Base-by-base conservation (phyloP, 2,888 invertebrate species). In the Galeopsomyia nigrocyanea region DNA sequence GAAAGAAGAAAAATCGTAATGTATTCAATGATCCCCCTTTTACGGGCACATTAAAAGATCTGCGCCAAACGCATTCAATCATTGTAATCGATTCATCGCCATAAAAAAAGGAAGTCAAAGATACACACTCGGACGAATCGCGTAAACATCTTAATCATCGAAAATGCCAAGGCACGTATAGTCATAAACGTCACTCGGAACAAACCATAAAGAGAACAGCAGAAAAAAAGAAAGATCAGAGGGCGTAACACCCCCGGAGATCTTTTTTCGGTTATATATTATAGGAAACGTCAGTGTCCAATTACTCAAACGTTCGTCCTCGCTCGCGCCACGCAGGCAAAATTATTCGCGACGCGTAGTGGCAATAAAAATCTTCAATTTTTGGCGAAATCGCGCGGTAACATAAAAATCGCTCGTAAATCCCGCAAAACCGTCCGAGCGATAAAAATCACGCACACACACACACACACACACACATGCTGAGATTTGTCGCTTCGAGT, bases 401-500 rank as follows among this genome's bases (percentile, higher is more conserved):
- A 49, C 68, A 69, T 71, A 75, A 68, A 74, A 75, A 66, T 71
- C 71, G 71, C 46, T 26, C 63, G 55, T 60, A 62, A 71, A 70
- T 58, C 46, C 51, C 22, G 21, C 51, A 14, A n/a, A 50, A 16
- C 26, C 74, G 72, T 55, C 65, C 73, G 78, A 79, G 80, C 82
- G 83, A 84, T 86, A 86, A 86, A 85, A 83, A 84, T 85, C 84
- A 84, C 82, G 80, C 81, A 83, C 80, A 84, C 84, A 84, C 39
- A 10, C 7, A 39, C 7, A 10, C 39, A 10, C 7, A 10, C 39
- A 10, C 39, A 10, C 39, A 39, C 31, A 31, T 31, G 84, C 84
- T 83, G 84, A 84, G 85, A 86, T 86, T 86, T 86, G 86, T 85
- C 85, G 83, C 82, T 81, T 82, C 83, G 82, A 79, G 82, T 84